Evolutionary conservation across 2,113 vertebrate genomes (phyloP), one percentile per base, ranked within the genome.

Genomic region (Lynx canadensis): DNA sequence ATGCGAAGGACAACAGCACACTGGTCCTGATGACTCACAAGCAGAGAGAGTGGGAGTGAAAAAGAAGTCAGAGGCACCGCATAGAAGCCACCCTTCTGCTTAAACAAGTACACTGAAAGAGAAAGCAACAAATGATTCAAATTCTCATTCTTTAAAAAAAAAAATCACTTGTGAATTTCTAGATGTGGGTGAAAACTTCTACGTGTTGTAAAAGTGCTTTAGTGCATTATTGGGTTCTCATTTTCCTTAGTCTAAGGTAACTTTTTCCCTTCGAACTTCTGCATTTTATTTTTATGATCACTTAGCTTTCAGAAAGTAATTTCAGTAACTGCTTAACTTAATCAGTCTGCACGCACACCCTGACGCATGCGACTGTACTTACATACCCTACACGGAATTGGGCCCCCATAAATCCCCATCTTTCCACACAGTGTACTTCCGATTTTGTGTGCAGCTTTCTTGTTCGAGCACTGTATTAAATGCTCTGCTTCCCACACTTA

Each of bases 11-110:
- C 5, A 29, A 74, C 5, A 29, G 88, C 65, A 31, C n/a, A 1
- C 74, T 48, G 74, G 66, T 80, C 85, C 57, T 80, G 55, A 71
- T 96, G 97, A 97, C 94, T 98, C 97, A 97, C 10, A 79, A 68
- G 55, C 71, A 73, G 89, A 78, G 55, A 57, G 79, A 88, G 96
- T 50, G 73, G 90, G 96, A 96, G 94, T 87, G 71, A 79, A 50
- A 69, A 69, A 68, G 94, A 80, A 90, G 83, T 68, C 79, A 71
- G 89, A 92, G 76, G 50, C 82, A 73, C 0, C 76, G 82, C 41
- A 18, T 13, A 38, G 88, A 93, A 83, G 89, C 88, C 38, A 52
- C 41, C 15, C 60, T 85, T 94, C 93, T n/a, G 84, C 66, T 94
- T 94, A 63, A 93, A 76, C 60, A 36, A 83, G 96, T 71, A 93